Evolutionary conservation across 2,888 invertebrate species (phyloP), one percentile per base, ranked within the genome.

Genomic region (Venusia cambrica): DNA sequence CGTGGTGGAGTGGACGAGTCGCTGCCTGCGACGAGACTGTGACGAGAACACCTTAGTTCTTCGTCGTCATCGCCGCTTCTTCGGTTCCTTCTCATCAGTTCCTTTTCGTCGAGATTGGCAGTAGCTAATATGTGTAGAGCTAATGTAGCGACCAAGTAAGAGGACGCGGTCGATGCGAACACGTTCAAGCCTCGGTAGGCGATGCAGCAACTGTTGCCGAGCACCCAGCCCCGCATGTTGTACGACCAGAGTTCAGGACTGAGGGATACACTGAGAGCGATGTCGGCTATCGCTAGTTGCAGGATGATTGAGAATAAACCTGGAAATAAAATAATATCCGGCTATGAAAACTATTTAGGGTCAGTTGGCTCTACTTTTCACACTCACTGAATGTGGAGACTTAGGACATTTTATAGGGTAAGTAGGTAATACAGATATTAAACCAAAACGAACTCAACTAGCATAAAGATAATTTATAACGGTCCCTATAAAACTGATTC

Each of bases 61-160:
- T 80, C 83, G 30, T 78, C 80, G 29, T 79, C 80, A 18, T 76
- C 73, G 31, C 62, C 58, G 25, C 52, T 70, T 49, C 67, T 64
- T 49, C 72, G 75, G 4, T 63, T 62, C 51, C 74, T 73, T 54
- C 73, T 72, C 10, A 65, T 53, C 3, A 68, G 51, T 37, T 73
- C 58, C 41, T 78, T 80, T 51, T 84, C 74, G 57, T 89, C 83
- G 12, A 89, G 60, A 50, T 89, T 89, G 44, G 85, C 76, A 4
- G 87, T 83, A 1, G 90, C 89, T 21, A 90, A 74, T 7, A 88
- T 75, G 52, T 91, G 91, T 34, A 91, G 77, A 36, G 90, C 89
- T 33, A 90, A 65, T 7, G 89, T 89, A 29, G 87, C 74, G 14
- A 89, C 72, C 39, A 90, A 73, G 62, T 90, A 91, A 5, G 89